Conservation (phyloP, 2,797 vertebrate genomes). For the Tadarida brasiliensis region DNA sequence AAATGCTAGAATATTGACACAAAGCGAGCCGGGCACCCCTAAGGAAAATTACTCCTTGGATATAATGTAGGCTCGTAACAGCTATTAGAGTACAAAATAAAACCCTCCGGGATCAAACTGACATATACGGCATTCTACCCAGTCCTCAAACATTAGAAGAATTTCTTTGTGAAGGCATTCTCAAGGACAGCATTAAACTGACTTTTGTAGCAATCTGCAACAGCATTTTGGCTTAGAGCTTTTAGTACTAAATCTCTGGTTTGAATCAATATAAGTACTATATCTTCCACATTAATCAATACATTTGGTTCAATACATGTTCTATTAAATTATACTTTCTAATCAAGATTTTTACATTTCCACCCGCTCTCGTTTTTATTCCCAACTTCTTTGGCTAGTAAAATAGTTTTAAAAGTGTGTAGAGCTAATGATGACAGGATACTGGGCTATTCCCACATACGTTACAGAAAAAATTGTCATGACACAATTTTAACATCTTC, state of each 20-base stretch:
- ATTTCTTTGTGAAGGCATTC: constrained; percentile 98
- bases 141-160: constrained; percentile 99
- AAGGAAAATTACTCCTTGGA: constrained; percentile 99
- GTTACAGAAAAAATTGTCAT: constrained; percentile 14
- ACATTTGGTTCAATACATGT: constrained; percentile 90
- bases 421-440: constrained; percentile 68
- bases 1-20: constrained; percentile 99
- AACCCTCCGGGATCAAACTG: constrained; percentile 97
- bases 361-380: constrained; percentile 81
- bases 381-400: constrained; percentile 82
- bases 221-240: constrained; percentile 91
- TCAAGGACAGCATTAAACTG: constrained; percentile 99
- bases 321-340: constrained; percentile 95
- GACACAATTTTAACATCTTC: constrained; percentile 73
- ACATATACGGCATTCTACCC: constrained; percentile 98
- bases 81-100: constrained; percentile 99
- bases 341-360: constrained; percentile 91
- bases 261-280: constrained; percentile 91
- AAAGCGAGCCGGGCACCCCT: constrained; percentile 96
- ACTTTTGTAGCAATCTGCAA: constrained; percentile 95
- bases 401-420: constrained; percentile 82
- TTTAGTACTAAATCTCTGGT: constrained; percentile 91
- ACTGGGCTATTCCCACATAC: constrained; percentile 57
- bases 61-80: constrained; percentile 99
- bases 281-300: constrained; percentile 93